Evolutionary conservation across 2,797 vertebrate species (phyloP), one percentile per base, ranked within the genome.

Genomic region (Alfaro cultratus): DNA sequence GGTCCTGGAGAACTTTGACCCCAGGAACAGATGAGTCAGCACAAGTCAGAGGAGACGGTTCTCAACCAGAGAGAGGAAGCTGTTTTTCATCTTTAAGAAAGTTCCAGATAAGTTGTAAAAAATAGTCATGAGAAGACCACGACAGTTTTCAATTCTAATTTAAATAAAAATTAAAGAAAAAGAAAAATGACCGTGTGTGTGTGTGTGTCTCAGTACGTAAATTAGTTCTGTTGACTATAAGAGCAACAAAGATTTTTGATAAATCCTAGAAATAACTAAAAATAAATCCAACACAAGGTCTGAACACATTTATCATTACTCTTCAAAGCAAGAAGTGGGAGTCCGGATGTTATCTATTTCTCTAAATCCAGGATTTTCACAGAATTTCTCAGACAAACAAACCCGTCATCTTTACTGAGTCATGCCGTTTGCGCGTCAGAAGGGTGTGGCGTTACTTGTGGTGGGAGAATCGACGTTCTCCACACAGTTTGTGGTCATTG

Each of bases 401-500:
- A n/a, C 4, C 15, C 1, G 9, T 55, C 29, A 29, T 70, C 26
- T 12, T 45, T 46, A 23, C 10, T 46, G 15, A 43, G 78, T 78
- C 76, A 73, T 2, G 39, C 10, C 47, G n/a, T 39, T 73, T 43
- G 57, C 34, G 57, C 55, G 72, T 80, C 79, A 77, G 2, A 16
- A 8, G 31, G 78, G 67, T 1, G 29, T 9, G 41, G 16, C 62
- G 6, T 70, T 41, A 43, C 64, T 68, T 76, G 77, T 51, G 31
- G 78, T 55, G 31, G 53, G 64, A 80, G 73, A 78, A 77, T 82
- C 41, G 13, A 47, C 62, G 72, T 51, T 10, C 55, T 76, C 71
- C 57, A 9, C 57, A 43, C 67, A 80, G 76, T 74, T n/a, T 83
- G 84, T 82, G 83, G 90, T 91, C 86, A 86, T 77, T 86, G 80